Evolutionary conservation across 2,113 vertebrate genomes (phyloP).

Genomic region (Mesocricetus auratus): DNA sequence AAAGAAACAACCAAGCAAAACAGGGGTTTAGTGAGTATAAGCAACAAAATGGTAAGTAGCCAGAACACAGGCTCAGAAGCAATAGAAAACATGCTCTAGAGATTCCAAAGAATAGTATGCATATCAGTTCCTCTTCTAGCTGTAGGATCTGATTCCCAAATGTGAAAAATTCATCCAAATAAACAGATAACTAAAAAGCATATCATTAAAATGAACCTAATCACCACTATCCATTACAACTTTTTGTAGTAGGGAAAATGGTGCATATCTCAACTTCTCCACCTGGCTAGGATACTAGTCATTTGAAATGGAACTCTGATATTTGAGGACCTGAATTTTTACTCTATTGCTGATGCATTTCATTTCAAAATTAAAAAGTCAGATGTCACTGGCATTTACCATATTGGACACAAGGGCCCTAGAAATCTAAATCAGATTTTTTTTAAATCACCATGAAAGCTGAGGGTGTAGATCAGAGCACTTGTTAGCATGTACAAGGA

Average conservation of each 20-base stretch:
- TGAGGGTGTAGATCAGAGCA: too few relatives aligned
- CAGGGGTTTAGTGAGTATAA: accelerated
- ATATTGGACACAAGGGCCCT: background rate
- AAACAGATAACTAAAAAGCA: conserved; percentile 56
- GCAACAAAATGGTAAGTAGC: conserved; percentile 42
- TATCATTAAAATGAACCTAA: background rate
- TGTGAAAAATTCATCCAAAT: background rate
- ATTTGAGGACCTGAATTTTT: background rate
- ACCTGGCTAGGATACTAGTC: background rate
- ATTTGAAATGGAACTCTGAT: background rate
- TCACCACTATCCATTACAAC: background rate
- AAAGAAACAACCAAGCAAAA: conserved; percentile 49
- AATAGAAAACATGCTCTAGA: background rate
- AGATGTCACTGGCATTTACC: background rate
- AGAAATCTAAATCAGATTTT: background rate
- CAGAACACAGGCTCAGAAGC: conserved; percentile 8
- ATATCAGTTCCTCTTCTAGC: background rate
- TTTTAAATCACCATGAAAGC: background rate
- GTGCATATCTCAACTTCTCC: background rate
- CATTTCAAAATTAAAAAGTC: background rate
- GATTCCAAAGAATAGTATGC: background rate
- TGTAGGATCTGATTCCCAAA: background rate
- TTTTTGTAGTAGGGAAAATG: background rate
- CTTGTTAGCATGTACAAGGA: background rate
- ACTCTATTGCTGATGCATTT: background rate